Percentiles rank a stretch among this genome's conserved stretches.
Evolutionary conservation across 2,113 vertebrate species (phyloP).

Genomic region (Hemibagrus wyckioides): DNA sequence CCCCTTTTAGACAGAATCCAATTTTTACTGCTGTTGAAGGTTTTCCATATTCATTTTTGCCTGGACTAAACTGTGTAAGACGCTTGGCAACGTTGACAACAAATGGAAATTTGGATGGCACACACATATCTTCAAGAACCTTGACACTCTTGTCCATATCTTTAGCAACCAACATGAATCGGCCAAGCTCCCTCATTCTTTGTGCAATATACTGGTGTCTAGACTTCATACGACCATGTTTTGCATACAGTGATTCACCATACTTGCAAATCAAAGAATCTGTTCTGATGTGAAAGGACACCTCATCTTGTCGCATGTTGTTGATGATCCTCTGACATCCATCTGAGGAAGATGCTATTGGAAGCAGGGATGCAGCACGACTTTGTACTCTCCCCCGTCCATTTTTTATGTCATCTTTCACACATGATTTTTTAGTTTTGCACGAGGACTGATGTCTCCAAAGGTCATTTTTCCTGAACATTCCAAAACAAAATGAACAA

Average conservation of each 20-base stretch:
- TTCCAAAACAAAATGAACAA: too few species aligned
- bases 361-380: slow-evolving; percentile 16
- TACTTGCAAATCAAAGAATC: slow-evolving; percentile 26
- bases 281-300: not conserved
- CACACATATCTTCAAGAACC: too few species aligned
- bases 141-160: too few species aligned
- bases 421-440: too few species aligned
- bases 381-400: slow-evolving; percentile 31
- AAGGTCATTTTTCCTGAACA: too few species aligned
- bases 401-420: not conserved
- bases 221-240: not conserved
- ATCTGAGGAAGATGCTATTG: slow-evolving; percentile 10
- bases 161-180: not conserved
- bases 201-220: slow-evolving; percentile 25
- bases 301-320: slow-evolving; percentile 43
- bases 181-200: slow-evolving; percentile 12
- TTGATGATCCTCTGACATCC: too few species aligned
- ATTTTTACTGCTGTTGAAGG: slow-evolving; percentile 23
- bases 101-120: too few species aligned
- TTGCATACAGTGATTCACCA: not conserved
- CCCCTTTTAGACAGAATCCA: slow-evolving; percentile 22
- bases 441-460: too few species aligned
- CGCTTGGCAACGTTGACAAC: too few species aligned
- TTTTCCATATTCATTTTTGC: slow-evolving; percentile 3
- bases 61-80: not conserved